Conservation (phyloP, 2,797 vertebrate species). For the Apogon hyalosoma region DNA sequence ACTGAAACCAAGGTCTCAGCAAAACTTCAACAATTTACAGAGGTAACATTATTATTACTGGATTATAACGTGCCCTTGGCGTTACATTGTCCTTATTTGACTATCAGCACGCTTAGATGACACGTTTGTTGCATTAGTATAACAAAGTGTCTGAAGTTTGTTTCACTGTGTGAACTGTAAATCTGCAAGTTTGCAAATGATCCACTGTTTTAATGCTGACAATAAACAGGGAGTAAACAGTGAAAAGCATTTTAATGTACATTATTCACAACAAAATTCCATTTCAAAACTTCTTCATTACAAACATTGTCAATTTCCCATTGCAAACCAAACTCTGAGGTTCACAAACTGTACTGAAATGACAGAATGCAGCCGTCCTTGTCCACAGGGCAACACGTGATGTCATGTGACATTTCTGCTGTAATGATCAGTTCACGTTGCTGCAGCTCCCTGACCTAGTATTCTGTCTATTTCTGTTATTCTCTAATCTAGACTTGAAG, state of each 20-base stretch:
- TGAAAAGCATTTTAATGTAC: conserved; percentile 23
- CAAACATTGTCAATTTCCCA: not conserved
- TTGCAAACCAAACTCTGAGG: not conserved
- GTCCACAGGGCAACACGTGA: not conserved
- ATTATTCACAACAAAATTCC: not conserved
- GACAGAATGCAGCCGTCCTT: too few species aligned
- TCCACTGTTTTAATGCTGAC: not conserved
- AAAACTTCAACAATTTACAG: not conserved
- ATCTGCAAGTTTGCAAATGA: too few species aligned
- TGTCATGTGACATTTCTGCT: too few species aligned
- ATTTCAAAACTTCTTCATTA: conserved; percentile 4
- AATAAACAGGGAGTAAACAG: not conserved
- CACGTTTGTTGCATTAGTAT: too few species aligned
- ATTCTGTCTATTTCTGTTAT: not conserved
- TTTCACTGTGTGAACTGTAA: not conserved
- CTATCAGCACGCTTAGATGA: not conserved
- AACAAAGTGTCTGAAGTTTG: not conserved
- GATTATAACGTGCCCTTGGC: not conserved
- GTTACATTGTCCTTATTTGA: not conserved
- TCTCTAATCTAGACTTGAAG: not conserved
- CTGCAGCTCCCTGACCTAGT: not conserved
- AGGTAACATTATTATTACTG: not conserved
- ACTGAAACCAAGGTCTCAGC: not conserved
- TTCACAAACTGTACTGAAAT: too few species aligned
- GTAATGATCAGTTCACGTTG: not conserved